phyloP scores from a whole-genome alignment of 2,113 vertebrate species.

The Phrynosoma blainvillii region DNA sequence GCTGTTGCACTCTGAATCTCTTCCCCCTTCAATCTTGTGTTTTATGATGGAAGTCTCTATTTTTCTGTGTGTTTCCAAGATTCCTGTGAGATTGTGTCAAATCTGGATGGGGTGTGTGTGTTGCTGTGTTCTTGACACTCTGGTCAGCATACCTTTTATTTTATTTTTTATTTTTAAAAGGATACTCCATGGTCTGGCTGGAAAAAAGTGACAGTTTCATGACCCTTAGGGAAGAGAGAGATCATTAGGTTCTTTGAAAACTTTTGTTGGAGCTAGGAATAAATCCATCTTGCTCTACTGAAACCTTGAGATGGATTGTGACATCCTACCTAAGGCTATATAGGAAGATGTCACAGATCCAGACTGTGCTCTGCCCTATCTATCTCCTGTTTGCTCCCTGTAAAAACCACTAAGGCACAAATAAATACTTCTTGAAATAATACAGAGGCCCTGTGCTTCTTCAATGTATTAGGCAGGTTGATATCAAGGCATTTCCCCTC shows the following conservation, averaged over 20 bases:
- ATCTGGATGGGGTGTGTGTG: too few relatives aligned
- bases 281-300: not conserved
- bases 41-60: not conserved
- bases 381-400: too few relatives aligned
- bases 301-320: not conserved
- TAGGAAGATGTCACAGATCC: not conserved
- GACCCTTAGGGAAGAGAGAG: too few relatives aligned
- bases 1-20: not conserved
- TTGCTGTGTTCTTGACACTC: too few relatives aligned
- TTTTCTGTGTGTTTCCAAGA: not conserved
- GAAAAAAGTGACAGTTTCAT: too few relatives aligned
- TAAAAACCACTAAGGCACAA: too few relatives aligned
- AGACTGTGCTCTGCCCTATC: not conserved
- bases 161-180: not conserved
- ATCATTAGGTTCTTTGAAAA: too few relatives aligned
- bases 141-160: not conserved
- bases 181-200: too few relatives aligned
- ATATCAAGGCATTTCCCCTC: not conserved
- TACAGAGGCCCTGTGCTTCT: not conserved
- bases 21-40: not conserved
- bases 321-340: too few relatives aligned
- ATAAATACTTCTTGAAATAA: not conserved
- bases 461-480: not conserved
- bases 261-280: not conserved
- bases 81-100: not conserved